Evolutionary conservation across 2,888 invertebrate species (phyloP).

Genomic region (Noctua janthina): DNA sequence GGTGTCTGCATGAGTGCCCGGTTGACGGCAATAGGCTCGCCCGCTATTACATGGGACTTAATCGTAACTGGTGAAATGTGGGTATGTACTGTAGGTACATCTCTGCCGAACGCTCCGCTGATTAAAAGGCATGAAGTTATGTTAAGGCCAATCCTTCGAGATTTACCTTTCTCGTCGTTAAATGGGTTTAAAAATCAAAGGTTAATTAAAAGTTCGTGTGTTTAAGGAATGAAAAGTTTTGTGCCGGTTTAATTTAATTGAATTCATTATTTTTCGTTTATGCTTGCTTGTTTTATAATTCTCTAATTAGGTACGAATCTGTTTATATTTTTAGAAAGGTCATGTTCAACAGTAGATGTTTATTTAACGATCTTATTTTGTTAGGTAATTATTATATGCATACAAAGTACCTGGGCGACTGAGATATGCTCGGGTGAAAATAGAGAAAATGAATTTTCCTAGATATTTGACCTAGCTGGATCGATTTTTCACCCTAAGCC

Average conservation of each 20-base stretch:
- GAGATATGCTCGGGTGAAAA: not conserved
- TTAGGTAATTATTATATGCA: not conserved
- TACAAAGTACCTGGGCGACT: not conserved
- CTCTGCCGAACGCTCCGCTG: not conserved
- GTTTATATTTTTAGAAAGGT: constrained; percentile 11
- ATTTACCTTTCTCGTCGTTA: constrained; percentile 32
- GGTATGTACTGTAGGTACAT: not conserved
- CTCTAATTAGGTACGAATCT: not conserved
- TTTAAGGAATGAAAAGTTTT: constrained; percentile 26
- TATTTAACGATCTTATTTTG: not conserved
- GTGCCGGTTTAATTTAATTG: constrained; percentile 36
- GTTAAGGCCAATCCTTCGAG: constrained; percentile 2
- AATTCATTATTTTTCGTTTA: constrained; percentile 8
- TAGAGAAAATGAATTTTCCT: too few species aligned
- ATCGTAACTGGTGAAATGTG: not conserved
- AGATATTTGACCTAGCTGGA: too few species aligned
- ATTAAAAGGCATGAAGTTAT: not conserved
- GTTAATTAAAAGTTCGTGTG: constrained; percentile 53
- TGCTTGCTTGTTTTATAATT: constrained; percentile 5
- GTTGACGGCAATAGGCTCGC: not conserved
- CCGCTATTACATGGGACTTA: not conserved
- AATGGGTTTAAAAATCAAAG: not conserved
- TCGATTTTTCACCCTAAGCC: too few species aligned
- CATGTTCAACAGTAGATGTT: not conserved
- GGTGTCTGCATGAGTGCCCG: not conserved